A percentile compares a stretch with the other conserved stretches of the same genome.
Conservation (phyloP, 2,888 invertebrate species). For the Chydorus sphaericus region DNA sequence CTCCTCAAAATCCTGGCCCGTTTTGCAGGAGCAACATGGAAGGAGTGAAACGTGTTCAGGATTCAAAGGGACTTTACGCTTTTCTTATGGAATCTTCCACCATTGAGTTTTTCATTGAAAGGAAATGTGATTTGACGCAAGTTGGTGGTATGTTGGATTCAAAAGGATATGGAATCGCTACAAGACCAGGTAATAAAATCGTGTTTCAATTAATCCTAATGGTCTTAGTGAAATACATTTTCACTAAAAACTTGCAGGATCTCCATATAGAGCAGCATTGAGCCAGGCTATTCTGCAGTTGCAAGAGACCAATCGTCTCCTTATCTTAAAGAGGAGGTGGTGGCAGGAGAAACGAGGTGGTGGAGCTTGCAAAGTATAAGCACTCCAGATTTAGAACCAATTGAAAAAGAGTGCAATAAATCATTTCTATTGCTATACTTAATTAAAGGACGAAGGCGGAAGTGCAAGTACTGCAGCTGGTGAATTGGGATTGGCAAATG, state of each 20-base stretch:
- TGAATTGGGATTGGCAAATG: slow-evolving; percentile 75
- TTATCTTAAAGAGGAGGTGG: slow-evolving; percentile 89
- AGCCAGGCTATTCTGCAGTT: slow-evolving; percentile 87
- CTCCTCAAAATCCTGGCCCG: slow-evolving; percentile 70
- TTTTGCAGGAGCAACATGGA: slow-evolving; percentile 73
- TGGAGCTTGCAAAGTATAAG: slow-evolving; percentile 69
- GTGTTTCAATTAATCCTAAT: no score
- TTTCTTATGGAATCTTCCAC: slow-evolving; percentile 96
- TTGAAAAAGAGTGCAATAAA: not conserved
- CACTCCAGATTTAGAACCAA: no score
- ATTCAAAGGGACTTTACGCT: slow-evolving; percentile 66
- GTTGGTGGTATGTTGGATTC: slow-evolving; percentile 84
- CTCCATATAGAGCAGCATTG: slow-evolving; percentile 83
- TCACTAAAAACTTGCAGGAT: slow-evolving; percentile 57
- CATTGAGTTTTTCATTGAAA: slow-evolving; percentile 83
- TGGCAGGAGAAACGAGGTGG: slow-evolving; percentile 91
- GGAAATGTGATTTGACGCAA: slow-evolving; percentile 75
- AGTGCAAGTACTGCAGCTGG: slow-evolving; percentile 25
- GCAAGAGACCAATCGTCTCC: slow-evolving; percentile 88
- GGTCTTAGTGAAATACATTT: no score
- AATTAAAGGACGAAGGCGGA: slow-evolving; percentile 19
- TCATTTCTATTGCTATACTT: not conserved
- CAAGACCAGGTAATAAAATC: slow-evolving; percentile 83
- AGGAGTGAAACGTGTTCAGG: slow-evolving; percentile 73
- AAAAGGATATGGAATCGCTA: slow-evolving; percentile 90